phyloP scores from a whole-genome alignment of 2,888 invertebrate genomes.

The Exocentrus adspersus region DNA sequence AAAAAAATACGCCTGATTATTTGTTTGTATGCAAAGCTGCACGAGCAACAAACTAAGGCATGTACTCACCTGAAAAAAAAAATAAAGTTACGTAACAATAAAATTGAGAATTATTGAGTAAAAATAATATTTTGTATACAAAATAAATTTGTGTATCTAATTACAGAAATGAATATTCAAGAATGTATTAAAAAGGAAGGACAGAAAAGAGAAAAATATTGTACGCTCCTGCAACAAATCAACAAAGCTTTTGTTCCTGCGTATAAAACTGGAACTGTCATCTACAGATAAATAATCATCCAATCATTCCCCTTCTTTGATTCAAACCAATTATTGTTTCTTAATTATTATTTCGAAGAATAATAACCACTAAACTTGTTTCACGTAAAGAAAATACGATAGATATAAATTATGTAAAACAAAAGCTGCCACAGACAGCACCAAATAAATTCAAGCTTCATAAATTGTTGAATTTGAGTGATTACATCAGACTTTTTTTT shows the following conservation, averaged over 20 bases:
- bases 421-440: not conserved
- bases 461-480: slow-evolving; percentile 36
- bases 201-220: not conserved
- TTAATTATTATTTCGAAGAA: not conserved
- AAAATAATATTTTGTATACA: no score
- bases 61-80: slow-evolving; percentile 34
- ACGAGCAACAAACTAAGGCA: not conserved
- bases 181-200: no score
- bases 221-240: not conserved
- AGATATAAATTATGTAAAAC: not conserved
- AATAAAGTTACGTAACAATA: no score
- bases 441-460: not conserved
- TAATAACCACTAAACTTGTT: not conserved
- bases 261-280: no score
- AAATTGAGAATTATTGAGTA: no score
- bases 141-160: no score
- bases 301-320: no score
- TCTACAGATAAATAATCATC: no score
- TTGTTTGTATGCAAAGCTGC: not conserved
- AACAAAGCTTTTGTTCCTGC: not conserved
- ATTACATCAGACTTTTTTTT: slow-evolving; percentile 44
- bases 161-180: no score
- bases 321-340: not conserved
- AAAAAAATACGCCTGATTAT: slow-evolving; percentile 13
- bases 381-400: not conserved